Conservation (phyloP, 37 sponge, comb jelly and placozoan genomes). For the Theonella swinhoei region DNA sequence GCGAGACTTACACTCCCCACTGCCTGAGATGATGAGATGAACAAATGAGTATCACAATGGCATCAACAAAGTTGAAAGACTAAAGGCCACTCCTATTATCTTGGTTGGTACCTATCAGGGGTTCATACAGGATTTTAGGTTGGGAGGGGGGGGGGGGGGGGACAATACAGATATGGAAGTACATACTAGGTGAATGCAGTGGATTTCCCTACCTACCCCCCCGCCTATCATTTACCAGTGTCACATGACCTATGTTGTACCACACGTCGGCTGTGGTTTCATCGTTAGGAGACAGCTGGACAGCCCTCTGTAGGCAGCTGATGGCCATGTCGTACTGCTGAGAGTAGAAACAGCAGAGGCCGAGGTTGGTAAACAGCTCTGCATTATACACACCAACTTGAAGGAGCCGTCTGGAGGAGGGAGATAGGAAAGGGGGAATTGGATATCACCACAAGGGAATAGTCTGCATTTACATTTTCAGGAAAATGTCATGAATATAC, state of each 20-base stretch:
- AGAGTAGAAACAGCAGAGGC: slow-evolving; percentile 97
- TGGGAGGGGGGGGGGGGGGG: neutral
- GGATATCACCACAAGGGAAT: neutral
- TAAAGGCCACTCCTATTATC: no score
- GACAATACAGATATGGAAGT: neutral
- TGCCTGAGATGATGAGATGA: slow-evolving; percentile 54
- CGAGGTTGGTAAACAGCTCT: slow-evolving; percentile 95
- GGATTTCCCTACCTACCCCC: neutral
- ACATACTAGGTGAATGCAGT: neutral
- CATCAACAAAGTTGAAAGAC: no score
- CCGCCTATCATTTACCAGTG: slow-evolving; percentile 63
- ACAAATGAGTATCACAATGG: neutral
- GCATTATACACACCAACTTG: slow-evolving; percentile 97
- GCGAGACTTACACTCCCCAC: slow-evolving; percentile 87
- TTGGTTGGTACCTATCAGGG: no score
- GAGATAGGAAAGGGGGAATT: neutral
- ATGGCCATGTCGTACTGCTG: slow-evolving; percentile 97
- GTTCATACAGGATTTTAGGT: no score
- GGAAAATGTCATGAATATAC: neutral
- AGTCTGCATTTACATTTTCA: neutral
- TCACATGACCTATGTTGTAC: slow-evolving; percentile 98
- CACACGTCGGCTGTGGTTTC: slow-evolving; percentile 91
- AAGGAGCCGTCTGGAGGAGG: slow-evolving; percentile 74
- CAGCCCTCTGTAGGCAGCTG: slow-evolving; percentile 86
- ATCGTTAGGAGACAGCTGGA: slow-evolving; percentile 75